Conservation (phyloP, 2,113 vertebrate species). For the Syngnathoides biaculeatus region DNA sequence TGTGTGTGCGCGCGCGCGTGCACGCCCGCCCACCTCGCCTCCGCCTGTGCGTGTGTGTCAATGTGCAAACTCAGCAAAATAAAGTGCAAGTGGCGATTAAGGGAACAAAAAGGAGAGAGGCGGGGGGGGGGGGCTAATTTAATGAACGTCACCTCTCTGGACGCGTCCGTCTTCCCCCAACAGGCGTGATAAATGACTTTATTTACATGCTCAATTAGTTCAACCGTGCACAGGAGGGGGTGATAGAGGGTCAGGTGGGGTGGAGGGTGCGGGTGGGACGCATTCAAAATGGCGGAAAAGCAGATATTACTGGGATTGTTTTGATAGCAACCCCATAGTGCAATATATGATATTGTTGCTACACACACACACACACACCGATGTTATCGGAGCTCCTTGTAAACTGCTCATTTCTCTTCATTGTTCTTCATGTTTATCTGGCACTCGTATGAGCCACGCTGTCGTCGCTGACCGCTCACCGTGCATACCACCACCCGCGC, state of each 20-base stretch:
- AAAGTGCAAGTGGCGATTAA: conserved; percentile 85
- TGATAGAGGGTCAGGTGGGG: conserved; percentile 32
- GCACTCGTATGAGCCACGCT: too few species aligned
- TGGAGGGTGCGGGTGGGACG: conserved; percentile 11
- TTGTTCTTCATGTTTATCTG: too few species aligned
- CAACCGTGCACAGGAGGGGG: conserved; percentile 75
- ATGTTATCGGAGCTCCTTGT: too few species aligned
- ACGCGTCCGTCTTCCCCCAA: conserved; percentile 89
- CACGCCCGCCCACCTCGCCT: conserved; percentile 89
- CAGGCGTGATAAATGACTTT: conserved; percentile 95
- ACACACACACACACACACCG: too few species aligned
- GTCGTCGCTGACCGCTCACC: too few species aligned
- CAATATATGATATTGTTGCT: too few species aligned
- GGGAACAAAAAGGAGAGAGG: conserved; percentile 81
- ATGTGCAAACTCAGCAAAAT: conserved; percentile 88
- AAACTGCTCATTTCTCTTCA: too few species aligned
- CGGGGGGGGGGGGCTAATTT: conserved; percentile 59
- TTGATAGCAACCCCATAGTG: too few species aligned
- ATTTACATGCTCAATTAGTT: conserved; percentile 97
- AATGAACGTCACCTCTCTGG: conserved; percentile 94
- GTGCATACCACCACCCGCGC: too few species aligned
- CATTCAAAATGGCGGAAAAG: conserved; percentile 39
- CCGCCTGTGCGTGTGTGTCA: conserved; percentile 62
- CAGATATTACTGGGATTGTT: conserved; percentile 18
- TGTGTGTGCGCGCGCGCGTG: conserved; percentile 72